A percentile compares a stretch with the other conserved stretches of the same genome.
phyloP scores from a whole-genome alignment of 2,888 invertebrate species.

The Pterostichus madidus region DNA sequence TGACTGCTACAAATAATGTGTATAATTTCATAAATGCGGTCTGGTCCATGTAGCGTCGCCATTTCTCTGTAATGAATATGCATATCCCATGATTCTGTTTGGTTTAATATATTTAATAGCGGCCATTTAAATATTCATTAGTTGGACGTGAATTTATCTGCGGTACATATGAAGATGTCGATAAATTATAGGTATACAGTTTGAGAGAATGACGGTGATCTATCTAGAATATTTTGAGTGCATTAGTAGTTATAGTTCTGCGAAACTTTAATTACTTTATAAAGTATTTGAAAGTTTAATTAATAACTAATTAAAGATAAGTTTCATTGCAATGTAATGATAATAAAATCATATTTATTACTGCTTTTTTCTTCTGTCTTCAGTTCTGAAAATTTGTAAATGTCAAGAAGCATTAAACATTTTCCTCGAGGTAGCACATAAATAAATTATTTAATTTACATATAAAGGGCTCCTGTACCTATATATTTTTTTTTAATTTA shows the following conservation, averaged over 20 bases:
- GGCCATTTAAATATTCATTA: constrained; percentile 39
- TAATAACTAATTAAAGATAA: background rate
- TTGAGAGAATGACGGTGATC: background rate
- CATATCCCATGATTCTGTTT: constrained; percentile 31
- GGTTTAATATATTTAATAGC: constrained; percentile 49
- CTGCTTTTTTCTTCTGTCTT: too few species aligned
- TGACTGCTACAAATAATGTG: constrained; percentile 9
- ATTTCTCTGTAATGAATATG: constrained; percentile 30
- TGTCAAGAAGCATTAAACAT: too few species aligned
- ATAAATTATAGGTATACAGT: constrained; percentile 15
- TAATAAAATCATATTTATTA: too few species aligned
- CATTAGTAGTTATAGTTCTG: background rate
- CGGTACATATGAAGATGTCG: constrained; percentile 16
- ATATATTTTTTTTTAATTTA: too few species aligned
- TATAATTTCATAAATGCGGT: constrained; percentile 38
- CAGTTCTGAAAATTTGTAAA: too few species aligned
- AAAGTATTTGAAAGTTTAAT: constrained; percentile 14
- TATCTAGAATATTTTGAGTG: background rate
- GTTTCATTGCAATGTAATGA: too few species aligned
- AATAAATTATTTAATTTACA: too few species aligned
- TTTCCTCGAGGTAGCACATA: too few species aligned
- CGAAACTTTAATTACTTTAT: constrained; percentile 28
- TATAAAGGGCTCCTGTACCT: too few species aligned
- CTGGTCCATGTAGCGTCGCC: background rate
- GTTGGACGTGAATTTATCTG: constrained; percentile 5